phyloP scores from a whole-genome alignment of 1,140 invertebrate species.

The Metaphire vulgaris region DNA sequence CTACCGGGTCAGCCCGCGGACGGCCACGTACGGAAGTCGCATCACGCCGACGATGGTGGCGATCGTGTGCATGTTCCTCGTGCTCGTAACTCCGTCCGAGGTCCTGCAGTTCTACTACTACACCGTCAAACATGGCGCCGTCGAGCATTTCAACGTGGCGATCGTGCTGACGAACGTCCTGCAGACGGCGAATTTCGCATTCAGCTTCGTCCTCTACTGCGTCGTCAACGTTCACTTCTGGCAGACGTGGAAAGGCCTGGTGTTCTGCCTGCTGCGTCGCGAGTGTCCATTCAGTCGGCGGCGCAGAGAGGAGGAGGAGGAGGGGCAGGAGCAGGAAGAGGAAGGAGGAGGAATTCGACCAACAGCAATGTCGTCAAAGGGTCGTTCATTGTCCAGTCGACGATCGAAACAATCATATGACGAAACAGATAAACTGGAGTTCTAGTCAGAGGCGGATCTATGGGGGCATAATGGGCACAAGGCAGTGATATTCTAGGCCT shows the following conservation, averaged over 20 bases:
- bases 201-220: constrained; percentile 26
- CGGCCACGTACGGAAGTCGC: constrained; percentile 5
- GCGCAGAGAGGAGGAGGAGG: too few species aligned
- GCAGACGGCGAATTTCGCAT: constrained; percentile 24
- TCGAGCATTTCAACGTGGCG: not conserved
- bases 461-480: too few species aligned
- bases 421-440: too few species aligned
- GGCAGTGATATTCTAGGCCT: too few species aligned
- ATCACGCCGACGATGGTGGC: constrained; percentile 24
- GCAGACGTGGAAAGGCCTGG: constrained; percentile 4
- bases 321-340: too few species aligned
- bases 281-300: not conserved
- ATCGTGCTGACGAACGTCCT: constrained; percentile 18
- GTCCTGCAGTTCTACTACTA: constrained; percentile 19
- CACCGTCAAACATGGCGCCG: not conserved
- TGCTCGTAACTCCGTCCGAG: constrained; percentile 29
- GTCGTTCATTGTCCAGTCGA: not conserved
- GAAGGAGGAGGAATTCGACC: not conserved
- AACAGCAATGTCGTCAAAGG: not conserved
- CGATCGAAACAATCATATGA: not conserved
- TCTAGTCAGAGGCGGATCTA: too few species aligned
- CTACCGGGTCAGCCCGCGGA: not conserved
- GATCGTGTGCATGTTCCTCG: constrained; percentile 21
- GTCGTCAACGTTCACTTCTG: constrained; percentile 20
- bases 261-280: not conserved